These are phyloP conservation scores for Trichopoda pennipes DNA, from an alignment of 2,888 invertebrate species.

Conservation along the genomic window DNA sequence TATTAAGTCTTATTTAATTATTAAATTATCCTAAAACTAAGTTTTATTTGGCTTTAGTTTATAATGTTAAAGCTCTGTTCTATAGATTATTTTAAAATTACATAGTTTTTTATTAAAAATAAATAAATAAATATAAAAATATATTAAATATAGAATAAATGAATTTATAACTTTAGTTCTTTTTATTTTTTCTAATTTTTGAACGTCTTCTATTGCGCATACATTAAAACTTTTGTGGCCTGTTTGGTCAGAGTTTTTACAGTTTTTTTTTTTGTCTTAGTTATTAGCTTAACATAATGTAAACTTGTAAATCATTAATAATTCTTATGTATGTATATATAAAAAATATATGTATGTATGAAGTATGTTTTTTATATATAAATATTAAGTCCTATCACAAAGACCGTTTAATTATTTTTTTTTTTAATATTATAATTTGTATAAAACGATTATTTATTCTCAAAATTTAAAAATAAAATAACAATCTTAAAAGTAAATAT, in stretches of 20 bases:
- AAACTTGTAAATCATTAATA: conserved; percentile 58
- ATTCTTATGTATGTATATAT: conserved; percentile 16
- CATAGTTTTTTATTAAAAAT: conserved; percentile 53
- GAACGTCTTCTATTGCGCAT: conserved; percentile 6
- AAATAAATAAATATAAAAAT: too few relatives aligned
- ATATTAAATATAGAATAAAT: conserved; percentile 53
- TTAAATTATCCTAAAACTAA: conserved; percentile 55
- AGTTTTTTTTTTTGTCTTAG: conserved; percentile 17
- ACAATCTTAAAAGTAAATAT: conserved; percentile 48
- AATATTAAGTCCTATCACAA: conserved; percentile 25
- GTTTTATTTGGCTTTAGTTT: conserved; percentile 64
- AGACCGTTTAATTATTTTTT: conserved; percentile 52
- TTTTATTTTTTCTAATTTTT: conserved; percentile 13
- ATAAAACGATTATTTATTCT: conserved; percentile 67
- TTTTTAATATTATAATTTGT: conserved; percentile 46
- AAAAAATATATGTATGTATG: conserved; percentile 26
- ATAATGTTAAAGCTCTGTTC: conserved; percentile 52
- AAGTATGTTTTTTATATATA: conserved; percentile 46
- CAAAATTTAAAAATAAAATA: conserved; percentile 65
- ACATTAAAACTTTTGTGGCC: neutral
- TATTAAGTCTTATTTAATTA: conserved; percentile 59
- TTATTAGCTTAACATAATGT: conserved; percentile 61
- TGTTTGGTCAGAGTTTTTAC: neutral
- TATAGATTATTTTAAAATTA: conserved; percentile 57
- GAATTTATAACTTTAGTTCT: conserved; percentile 61